Conservation (phyloP, 2,888 invertebrate genomes). For the Synanthedon formicaeformis region DNA sequence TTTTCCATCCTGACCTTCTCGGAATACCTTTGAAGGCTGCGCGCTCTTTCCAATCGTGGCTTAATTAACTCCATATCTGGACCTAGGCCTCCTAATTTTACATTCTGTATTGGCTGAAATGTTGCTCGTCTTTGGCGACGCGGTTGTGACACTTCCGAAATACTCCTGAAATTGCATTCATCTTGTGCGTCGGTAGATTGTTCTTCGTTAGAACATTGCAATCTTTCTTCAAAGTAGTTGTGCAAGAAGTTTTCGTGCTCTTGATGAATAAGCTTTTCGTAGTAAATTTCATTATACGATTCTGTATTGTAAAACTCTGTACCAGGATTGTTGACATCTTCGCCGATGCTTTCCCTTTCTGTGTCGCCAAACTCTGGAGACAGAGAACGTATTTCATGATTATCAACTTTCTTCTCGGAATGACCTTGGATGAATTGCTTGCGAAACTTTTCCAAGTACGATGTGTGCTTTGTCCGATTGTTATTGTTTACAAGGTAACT, state of each 20-base stretch:
- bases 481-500: slow-evolving; percentile 48
- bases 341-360: slow-evolving; percentile 48
- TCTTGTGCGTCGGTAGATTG: slow-evolving; percentile 21
- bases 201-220: slow-evolving; percentile 20
- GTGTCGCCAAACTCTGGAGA: slow-evolving; percentile 59
- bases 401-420: slow-evolving; percentile 13
- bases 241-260: slow-evolving; percentile 31
- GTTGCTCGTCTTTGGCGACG: slow-evolving; percentile 33
- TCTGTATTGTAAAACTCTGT: slow-evolving; percentile 51
- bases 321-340: slow-evolving; percentile 21
- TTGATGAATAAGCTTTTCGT: slow-evolving; percentile 42
- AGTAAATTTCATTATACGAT: slow-evolving; percentile 56
- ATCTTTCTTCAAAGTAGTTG: slow-evolving; percentile 32
- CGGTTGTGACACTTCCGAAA: slow-evolving; percentile 46
- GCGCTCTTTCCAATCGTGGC: slow-evolving; percentile 55
- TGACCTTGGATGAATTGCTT: slow-evolving; percentile 35
- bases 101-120: slow-evolving; percentile 29
- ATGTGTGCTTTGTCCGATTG: slow-evolving; percentile 22
- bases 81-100: slow-evolving; percentile 54
- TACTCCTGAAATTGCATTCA: slow-evolving; percentile 39
- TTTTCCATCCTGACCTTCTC: slow-evolving; percentile 62
- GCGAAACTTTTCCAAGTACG: slow-evolving; percentile 54
- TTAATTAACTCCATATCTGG: slow-evolving; percentile 54
- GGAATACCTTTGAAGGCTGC: slow-evolving; percentile 60
- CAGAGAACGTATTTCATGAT: slow-evolving; percentile 44